phyloP scores from a whole-genome alignment of 2,113 vertebrate species.

The Struthidea cinerea region DNA sequence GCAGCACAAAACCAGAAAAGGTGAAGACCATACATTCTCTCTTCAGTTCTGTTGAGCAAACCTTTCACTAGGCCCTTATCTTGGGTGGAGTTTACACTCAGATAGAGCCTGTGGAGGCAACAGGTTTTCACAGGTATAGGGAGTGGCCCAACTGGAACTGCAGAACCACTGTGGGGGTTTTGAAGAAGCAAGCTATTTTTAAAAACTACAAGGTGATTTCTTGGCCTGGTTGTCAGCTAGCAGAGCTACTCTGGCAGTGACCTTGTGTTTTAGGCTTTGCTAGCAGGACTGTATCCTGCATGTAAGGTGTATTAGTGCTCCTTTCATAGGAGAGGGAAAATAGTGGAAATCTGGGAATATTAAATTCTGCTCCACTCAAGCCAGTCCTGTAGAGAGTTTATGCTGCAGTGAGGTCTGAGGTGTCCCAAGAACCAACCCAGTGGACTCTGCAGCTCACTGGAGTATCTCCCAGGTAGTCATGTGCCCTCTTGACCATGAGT shows the following conservation, averaged over 20 bases:
- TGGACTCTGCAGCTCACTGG: background rate
- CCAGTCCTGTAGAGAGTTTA: background rate
- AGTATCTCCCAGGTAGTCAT: background rate
- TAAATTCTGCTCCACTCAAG: background rate
- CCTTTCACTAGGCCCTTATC: slow-evolving; percentile 12
- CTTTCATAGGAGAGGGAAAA: background rate
- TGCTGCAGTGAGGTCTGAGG: background rate
- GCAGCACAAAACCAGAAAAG: background rate
- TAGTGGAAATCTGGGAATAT: background rate
- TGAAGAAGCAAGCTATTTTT: background rate
- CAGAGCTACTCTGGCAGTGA: background rate
- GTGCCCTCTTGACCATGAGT: background rate
- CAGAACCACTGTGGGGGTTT: background rate
- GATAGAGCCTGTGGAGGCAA: background rate
- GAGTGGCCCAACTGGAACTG: background rate
- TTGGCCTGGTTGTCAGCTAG: background rate
- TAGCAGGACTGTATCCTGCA: background rate
- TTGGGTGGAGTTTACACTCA: background rate
- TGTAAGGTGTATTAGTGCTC: background rate
- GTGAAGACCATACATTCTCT: background rate
- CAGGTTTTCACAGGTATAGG: slow-evolving; percentile 2
- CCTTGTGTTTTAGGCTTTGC: background rate
- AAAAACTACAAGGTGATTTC: background rate
- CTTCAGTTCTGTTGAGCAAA: background rate
- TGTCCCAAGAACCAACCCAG: rapidly evolving